Base-by-base conservation (phyloP, 2,113 vertebrate species). In the Urocitellus parryii region DNA sequence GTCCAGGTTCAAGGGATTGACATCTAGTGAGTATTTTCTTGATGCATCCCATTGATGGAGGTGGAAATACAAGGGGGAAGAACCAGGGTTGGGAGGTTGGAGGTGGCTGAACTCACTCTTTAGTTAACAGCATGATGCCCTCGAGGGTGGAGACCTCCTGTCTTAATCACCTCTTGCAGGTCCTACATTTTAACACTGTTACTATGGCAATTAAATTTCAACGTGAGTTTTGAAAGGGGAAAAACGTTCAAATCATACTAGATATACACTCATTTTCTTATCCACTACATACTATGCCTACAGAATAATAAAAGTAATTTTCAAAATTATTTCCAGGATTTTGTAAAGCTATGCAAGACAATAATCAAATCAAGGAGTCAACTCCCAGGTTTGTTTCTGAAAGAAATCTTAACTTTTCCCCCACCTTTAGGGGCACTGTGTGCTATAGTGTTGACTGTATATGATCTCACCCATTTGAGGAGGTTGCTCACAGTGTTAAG, bases 401-500 rank as follows among this genome's bases (percentile, higher is more conserved):
- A 83, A 96, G 37, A 83, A 63, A 83, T 39, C 2, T 72, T 16
- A 14, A 3, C 8, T 65, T 74, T 27, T 78, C 73, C 37, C 25
- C 24, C 61, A 1, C 1, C n/a, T 73, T 42, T 81, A n/a, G 48
- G 39, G 14, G 34, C n/a, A 37, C 27, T 74, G 12, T 86, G 79
- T 81, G 73, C 9, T 83, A 14, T 90, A 24, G 4, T 81, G 65
- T 92, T 83, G 80, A 96, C 27, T 97, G 9, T 25, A 9, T 76
- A 53, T 45, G 58, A 87, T 63, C 84, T 58, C 53, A 77, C 37
- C 24, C 48, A 93, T 81, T 96, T 90, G 65, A 92, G 39, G 58
- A 88, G n/a, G n/a, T 37, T 83, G 45, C 53, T 95, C 68, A 34
- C 61, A 20, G 68, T 91, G 86, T 56, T 93, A 92, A 97, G 86